phyloP scores from a whole-genome alignment of 2,797 vertebrate genomes.

The Linurgus olivaceus region DNA sequence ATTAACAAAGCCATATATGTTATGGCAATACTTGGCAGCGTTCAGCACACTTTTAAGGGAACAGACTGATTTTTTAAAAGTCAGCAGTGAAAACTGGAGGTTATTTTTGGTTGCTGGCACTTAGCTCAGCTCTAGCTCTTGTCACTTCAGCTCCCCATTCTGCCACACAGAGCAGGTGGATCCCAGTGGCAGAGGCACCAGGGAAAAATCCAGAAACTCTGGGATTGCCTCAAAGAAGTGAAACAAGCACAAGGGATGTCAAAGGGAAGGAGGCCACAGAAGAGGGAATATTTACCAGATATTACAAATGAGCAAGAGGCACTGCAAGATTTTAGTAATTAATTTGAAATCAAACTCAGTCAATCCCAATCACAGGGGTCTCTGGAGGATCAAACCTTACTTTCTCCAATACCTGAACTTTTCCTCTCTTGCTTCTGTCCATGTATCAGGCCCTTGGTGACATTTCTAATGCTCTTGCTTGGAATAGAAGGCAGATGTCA shows the following conservation, averaged over 20 bases:
- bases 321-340: background rate
- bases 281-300: background rate
- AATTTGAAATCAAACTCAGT: background rate
- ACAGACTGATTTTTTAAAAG: background rate
- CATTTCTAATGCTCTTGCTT: background rate
- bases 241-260: background rate
- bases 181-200: background rate
- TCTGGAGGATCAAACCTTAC: background rate
- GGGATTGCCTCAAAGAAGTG: background rate
- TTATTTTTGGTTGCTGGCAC: conserved; percentile 26
- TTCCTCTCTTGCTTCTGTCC: background rate
- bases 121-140: background rate
- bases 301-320: background rate
- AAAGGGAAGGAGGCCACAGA: background rate
- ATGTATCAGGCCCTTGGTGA: background rate
- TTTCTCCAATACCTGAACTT: background rate
- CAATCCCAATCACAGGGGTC: background rate
- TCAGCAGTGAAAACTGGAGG: background rate
- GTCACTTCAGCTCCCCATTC: background rate
- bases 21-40: background rate
- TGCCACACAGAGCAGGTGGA: background rate
- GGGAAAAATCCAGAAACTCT: background rate
- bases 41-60: background rate
- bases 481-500: background rate
- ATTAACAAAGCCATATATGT: background rate